These are phyloP conservation scores for Kradibia gibbosae DNA, from an alignment of 1,140 invertebrate genomes.

Conservation along the genomic window DNA sequence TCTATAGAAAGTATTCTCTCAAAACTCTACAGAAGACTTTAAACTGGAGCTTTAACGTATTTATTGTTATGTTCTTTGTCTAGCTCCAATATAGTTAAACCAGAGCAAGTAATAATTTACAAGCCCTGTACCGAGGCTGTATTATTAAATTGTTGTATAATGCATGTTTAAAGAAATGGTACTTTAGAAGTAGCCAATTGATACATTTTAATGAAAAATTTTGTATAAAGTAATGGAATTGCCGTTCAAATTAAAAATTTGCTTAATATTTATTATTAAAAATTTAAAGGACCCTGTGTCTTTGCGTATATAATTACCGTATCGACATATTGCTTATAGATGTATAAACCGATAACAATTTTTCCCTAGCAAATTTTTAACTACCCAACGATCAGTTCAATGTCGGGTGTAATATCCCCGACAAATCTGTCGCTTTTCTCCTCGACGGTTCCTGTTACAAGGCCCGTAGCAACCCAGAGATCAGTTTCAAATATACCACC, in stretches of 20 bases:
- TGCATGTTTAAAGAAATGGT: too few species aligned
- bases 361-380: slow-evolving; percentile 85
- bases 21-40: slow-evolving; percentile 38
- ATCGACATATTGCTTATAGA: too few species aligned
- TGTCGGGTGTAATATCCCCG: slow-evolving; percentile 90
- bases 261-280: too few species aligned
- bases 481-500: slow-evolving; percentile 77
- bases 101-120: slow-evolving; percentile 49
- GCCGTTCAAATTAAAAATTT: too few species aligned
- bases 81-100: slow-evolving; percentile 39
- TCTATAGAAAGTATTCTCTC: slow-evolving; percentile 34
- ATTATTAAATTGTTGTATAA: slow-evolving; percentile 16
- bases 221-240: too few species aligned
- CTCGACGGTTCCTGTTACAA: slow-evolving; percentile 82
- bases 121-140: slow-evolving; percentile 6
- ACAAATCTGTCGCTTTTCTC: slow-evolving; percentile 91
- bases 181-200: too few species aligned
- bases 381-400: slow-evolving; percentile 86
- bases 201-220: too few species aligned
- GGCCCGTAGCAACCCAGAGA: slow-evolving; percentile 75
- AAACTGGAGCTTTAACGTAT: slow-evolving; percentile 50
- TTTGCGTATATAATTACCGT: too few species aligned
- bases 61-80: slow-evolving; percentile 34
- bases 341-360: slow-evolving; percentile 36
- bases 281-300: too few species aligned